These are phyloP conservation scores for Amiota minor DNA, from an alignment of 2,888 invertebrate genomes.

Conservation along the genomic window DNA sequence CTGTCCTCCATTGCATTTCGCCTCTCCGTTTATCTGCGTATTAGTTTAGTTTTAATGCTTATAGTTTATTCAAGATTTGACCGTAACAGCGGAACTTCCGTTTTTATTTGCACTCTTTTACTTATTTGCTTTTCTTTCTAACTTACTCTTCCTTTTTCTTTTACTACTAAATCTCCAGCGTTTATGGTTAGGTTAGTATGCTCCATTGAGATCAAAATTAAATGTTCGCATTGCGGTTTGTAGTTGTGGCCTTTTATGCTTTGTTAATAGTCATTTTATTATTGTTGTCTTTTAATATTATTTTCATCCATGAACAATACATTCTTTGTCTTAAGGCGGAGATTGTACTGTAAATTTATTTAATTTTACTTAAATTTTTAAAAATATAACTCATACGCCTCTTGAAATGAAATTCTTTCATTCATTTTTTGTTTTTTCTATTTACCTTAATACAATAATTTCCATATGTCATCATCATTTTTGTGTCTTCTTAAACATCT, in stretches of 20 bases:
- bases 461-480: slow-evolving; percentile 18
- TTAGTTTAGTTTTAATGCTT: slow-evolving; percentile 4
- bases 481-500: neutral
- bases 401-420: slow-evolving; percentile 33
- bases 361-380: slow-evolving; percentile 6
- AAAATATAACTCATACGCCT: slow-evolving; percentile 58
- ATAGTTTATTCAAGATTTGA: slow-evolving; percentile 31
- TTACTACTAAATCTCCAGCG: too few species aligned
- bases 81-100: slow-evolving; percentile 18
- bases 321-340: too few species aligned
- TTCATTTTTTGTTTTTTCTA: slow-evolving; percentile 13
- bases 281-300: too few species aligned
- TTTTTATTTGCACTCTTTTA: neutral
- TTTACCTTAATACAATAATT: slow-evolving; percentile 50
- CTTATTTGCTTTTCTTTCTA: too few species aligned
- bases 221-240: slow-evolving; percentile 22
- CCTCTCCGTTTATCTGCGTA: neutral
- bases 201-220: neutral
- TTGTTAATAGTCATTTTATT: too few species aligned
- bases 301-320: too few species aligned
- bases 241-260: neutral
- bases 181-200: neutral
- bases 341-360: neutral
- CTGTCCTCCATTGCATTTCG: slow-evolving; percentile 5
- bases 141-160: too few species aligned